Evolutionary conservation across 1,140 invertebrate species (phyloP).

Genomic region (Drosophila willistoni): DNA sequence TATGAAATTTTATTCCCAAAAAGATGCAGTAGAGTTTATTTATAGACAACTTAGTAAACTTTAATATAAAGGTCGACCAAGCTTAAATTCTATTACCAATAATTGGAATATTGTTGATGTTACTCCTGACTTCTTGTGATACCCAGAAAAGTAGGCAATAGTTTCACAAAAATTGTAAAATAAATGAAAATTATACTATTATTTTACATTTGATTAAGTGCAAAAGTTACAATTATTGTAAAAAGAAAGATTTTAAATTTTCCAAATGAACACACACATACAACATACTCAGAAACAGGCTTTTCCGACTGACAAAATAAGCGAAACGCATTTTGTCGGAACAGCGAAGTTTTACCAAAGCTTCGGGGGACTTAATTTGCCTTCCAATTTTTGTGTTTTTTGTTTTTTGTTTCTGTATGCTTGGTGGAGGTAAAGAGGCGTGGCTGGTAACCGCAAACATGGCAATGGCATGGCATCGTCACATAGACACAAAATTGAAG

Average conservation of each 20-base stretch:
- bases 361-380: slow-evolving; percentile 10
- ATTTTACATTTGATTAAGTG: neutral
- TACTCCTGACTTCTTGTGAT: too few species aligned
- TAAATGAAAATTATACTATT: neutral
- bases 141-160: neutral
- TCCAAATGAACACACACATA: slow-evolving; percentile 69
- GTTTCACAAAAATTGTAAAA: neutral
- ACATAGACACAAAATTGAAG: slow-evolving; percentile 37
- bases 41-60: too few species aligned
- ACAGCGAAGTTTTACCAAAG: slow-evolving; percentile 1
- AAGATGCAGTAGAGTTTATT: too few species aligned
- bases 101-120: too few species aligned
- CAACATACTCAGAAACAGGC: neutral
- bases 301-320: slow-evolving; percentile 42
- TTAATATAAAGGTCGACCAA: too few species aligned
- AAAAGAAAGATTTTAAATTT: slow-evolving; percentile 66
- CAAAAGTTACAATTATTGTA: slow-evolving; percentile 47
- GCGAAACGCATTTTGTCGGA: slow-evolving; percentile 12
- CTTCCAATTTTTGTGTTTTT: neutral
- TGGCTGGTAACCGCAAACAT: slow-evolving; percentile 48
- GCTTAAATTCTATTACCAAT: too few species aligned
- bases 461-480: slow-evolving; percentile 19
- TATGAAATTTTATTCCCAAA: too few species aligned
- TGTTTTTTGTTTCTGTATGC: neutral
- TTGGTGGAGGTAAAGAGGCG: slow-evolving; percentile 5